Conservation (phyloP, 2,113 vertebrate genomes). For the Sclerurus mexicanus region DNA sequence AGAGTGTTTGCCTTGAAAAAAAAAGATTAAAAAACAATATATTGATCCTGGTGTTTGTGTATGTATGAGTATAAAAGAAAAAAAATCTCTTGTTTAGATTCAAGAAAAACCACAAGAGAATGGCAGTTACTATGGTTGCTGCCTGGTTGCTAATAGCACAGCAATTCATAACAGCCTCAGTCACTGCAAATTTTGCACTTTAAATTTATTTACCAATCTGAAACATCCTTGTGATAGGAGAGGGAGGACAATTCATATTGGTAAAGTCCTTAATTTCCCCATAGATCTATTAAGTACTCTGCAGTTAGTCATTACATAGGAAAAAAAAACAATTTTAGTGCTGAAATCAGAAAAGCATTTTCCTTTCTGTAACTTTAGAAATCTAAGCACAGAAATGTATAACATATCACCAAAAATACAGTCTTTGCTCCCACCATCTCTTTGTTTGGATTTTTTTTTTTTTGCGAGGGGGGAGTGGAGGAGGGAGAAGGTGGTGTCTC, state of each 20-base stretch:
- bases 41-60: not conserved
- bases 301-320: not conserved
- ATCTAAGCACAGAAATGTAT: not conserved
- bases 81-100: not conserved
- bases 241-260: not conserved
- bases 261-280: not conserved
- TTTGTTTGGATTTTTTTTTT: not conserved
- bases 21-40: not conserved
- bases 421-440: not conserved
- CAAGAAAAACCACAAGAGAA: not conserved
- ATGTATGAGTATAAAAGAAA: not conserved
- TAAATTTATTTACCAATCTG: not conserved
- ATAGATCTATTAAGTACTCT: not conserved
- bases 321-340: not conserved
- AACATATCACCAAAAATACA: not conserved
- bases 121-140: constrained; percentile 3
- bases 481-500: not conserved
- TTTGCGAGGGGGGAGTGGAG: not conserved
- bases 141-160: constrained; percentile 18
- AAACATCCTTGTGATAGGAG: not conserved
- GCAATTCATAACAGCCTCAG: not conserved
- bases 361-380: not conserved
- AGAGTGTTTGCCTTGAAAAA: not conserved
- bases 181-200: not conserved
- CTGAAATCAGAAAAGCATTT: not conserved